Percentiles rank a stretch among this genome's conserved stretches.
phyloP scores from a whole-genome alignment of 1,140 invertebrate genomes.

The Pteromalus puparum region DNA sequence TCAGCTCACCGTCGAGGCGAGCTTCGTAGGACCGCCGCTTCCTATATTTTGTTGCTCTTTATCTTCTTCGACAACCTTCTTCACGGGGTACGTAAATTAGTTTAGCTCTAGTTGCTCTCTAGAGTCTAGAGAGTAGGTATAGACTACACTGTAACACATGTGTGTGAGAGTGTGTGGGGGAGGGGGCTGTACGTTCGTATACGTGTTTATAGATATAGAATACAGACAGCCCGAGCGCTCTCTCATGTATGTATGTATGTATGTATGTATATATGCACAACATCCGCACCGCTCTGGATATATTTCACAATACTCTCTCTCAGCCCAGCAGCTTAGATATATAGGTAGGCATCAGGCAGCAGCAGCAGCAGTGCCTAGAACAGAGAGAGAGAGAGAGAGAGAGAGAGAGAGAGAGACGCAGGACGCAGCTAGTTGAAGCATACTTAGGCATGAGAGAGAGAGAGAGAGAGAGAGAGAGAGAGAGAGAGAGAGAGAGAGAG shows the following conservation, averaged over 20 bases:
- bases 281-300: constrained; percentile 11
- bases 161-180: no score
- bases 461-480: background rate
- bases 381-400: background rate
- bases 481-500: background rate
- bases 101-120: background rate
- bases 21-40: background rate
- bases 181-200: background rate
- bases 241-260: background rate
- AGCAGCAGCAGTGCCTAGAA: background rate
- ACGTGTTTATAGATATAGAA: background rate
- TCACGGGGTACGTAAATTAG: background rate
- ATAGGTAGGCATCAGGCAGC: background rate
- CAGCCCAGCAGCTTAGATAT: background rate
- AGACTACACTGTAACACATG: no score
- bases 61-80: background rate
- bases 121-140: background rate
- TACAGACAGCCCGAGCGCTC: background rate
- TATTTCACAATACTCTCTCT: constrained; percentile 32
- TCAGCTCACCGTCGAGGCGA: background rate
- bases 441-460: background rate
- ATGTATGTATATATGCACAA: background rate
- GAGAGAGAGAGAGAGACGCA: no score
- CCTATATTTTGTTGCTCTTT: background rate
- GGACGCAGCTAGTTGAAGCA: background rate